Percentiles rank a stretch among this genome's conserved stretches.
phyloP scores from a whole-genome alignment of 2,113 vertebrate genomes.

The Catharus fuscescens region DNA sequence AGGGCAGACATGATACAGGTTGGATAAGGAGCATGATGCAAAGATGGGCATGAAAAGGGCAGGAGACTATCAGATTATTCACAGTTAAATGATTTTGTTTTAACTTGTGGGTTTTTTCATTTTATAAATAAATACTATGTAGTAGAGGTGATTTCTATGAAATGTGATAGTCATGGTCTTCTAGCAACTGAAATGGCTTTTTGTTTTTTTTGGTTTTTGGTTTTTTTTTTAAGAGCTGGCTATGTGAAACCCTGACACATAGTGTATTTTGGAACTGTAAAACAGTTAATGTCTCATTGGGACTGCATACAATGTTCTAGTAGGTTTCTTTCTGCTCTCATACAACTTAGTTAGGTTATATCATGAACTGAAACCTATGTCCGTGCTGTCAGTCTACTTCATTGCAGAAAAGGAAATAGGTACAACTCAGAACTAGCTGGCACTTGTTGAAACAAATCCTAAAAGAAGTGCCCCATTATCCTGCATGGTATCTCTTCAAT shows the following conservation, averaged over 20 bases:
- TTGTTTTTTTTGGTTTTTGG: no score
- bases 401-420: not conserved
- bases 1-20: accelerated
- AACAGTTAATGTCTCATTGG: not conserved
- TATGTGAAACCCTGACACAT: not conserved
- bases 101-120: not conserved
- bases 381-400: not conserved
- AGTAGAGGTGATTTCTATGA: not conserved
- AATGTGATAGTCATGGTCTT: not conserved
- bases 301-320: not conserved
- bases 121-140: not conserved
- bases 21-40: not conserved
- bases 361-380: accelerated
- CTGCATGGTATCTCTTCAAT: not conserved
- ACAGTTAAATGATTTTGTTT: not conserved
- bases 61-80: not conserved
- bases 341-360: not conserved
- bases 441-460: not conserved
- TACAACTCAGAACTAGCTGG: not conserved
- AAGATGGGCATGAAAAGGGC: not conserved
- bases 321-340: not conserved
- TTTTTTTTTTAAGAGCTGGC: not conserved
- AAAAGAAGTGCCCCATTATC: not conserved
- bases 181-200: not conserved
- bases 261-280: not conserved